A percentile compares a stretch with the other conserved stretches of the same genome.
Evolutionary conservation across 2,797 vertebrate species (phyloP).

Genomic region (Echeneis naucrates): DNA sequence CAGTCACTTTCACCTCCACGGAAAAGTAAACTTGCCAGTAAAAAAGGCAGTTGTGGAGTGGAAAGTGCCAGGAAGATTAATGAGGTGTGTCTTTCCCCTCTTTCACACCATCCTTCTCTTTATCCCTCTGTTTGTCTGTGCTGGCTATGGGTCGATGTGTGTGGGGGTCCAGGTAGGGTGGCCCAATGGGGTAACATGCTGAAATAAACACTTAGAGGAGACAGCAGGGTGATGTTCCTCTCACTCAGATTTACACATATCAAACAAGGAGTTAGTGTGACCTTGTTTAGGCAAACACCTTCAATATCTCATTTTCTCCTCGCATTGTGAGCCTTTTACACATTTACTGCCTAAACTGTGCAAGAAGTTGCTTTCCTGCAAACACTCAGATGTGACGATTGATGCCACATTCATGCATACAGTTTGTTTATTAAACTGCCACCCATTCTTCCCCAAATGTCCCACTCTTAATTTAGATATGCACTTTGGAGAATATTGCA

Average conservation of each 20-base stretch:
- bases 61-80: constrained; percentile 80
- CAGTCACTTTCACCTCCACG: constrained; percentile 80
- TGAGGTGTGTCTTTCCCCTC: constrained; percentile 79
- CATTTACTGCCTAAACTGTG: not conserved
- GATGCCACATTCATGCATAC: not conserved
- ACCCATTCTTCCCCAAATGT: not conserved
- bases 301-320: constrained; percentile 37
- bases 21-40: constrained; percentile 76
- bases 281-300: constrained; percentile 62
- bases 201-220: constrained; percentile 66
- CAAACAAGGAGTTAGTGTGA: constrained; percentile 57
- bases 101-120: constrained; percentile 69
- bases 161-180: constrained; percentile 50
- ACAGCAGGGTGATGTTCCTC: constrained; percentile 69
- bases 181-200: constrained; percentile 42
- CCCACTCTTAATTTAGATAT: not conserved
- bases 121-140: constrained; percentile 70
- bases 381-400: not conserved
- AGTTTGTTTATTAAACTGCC: not conserved
- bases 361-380: not conserved
- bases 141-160: constrained; percentile 55
- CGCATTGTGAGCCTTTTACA: constrained; percentile 10
- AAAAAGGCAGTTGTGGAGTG: constrained; percentile 71
- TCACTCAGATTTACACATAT: constrained; percentile 54
- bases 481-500: not conserved